Percentiles rank a stretch among this genome's conserved stretches.
These are phyloP conservation scores for Otocyon megalotis DNA, from an alignment of 2,113 vertebrate species.

Conservation along the genomic window DNA sequence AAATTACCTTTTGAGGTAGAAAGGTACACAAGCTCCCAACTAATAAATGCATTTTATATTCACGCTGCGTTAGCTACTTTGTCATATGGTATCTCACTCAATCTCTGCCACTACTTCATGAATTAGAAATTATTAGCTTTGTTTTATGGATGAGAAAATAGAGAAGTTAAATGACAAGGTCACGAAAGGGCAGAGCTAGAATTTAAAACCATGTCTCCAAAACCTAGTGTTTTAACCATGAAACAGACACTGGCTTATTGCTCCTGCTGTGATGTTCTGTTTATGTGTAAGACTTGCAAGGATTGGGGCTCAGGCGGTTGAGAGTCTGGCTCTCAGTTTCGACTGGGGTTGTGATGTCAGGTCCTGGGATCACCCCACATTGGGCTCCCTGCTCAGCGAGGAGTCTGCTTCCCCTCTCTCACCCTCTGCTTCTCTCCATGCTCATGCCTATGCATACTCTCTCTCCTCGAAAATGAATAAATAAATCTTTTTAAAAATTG, in stretches of 20 bases:
- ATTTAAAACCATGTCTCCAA: neutral
- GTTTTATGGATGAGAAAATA: conserved; percentile 19
- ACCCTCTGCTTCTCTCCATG: neutral
- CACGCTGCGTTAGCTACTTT: neutral
- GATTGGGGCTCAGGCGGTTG: neutral
- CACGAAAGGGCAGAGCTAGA: neutral
- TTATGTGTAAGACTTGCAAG: neutral
- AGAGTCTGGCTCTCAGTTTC: neutral
- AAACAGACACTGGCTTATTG: neutral
- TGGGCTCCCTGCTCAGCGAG: neutral
- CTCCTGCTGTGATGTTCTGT: neutral
- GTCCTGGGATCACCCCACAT: neutral
- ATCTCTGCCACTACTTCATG: neutral
- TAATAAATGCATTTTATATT: neutral
- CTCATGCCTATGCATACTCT: neutral
- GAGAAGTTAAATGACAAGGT: neutral
- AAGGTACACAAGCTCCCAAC: neutral
- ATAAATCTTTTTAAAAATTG: neutral
- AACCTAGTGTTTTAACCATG: neutral
- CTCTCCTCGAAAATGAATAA: neutral
- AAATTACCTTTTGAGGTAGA: neutral
- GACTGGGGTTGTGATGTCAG: neutral
- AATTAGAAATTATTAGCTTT: conserved; percentile 5
- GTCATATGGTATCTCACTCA: neutral
- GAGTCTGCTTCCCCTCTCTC: neutral